Conservation (phyloP, 2,113 vertebrate genomes). For the Forbesichthys papilliferus region DNA sequence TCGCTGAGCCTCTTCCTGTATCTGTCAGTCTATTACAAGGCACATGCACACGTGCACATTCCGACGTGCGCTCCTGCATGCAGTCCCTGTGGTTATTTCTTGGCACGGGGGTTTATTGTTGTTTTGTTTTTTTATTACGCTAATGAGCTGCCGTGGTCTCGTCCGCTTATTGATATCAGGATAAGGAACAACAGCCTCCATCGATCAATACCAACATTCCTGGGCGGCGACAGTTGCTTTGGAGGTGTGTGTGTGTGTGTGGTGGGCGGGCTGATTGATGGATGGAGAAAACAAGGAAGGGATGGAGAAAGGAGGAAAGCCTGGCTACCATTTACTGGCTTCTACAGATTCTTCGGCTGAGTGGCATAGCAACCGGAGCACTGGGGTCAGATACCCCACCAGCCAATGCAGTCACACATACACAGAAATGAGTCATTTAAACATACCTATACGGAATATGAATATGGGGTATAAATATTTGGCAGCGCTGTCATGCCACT, state of each 20-base stretch:
- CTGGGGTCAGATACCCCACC: background rate
- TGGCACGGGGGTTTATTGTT: background rate
- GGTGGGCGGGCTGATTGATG: constrained; percentile 37
- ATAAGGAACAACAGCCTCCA: constrained; percentile 31
- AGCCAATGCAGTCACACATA: background rate
- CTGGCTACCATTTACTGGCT: constrained; percentile 1
- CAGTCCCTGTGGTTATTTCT: background rate
- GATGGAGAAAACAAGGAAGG: constrained; percentile 11
- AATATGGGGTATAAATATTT: constrained; percentile 59
- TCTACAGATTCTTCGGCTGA: constrained; percentile 44
- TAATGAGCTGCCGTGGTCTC: background rate
- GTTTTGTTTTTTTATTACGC: constrained; percentile 16
- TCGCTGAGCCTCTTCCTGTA: constrained; percentile 19
- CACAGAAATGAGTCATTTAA: constrained; percentile 1
- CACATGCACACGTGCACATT: constrained; percentile 2
- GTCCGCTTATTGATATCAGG: constrained; percentile 36
- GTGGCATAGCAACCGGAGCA: constrained; percentile 54
- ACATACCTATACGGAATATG: constrained; percentile 17
- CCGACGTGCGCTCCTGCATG: background rate
- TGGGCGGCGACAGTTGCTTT: constrained; percentile 29
- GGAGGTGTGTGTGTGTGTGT: constrained; percentile 4
- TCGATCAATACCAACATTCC: constrained; percentile 41
- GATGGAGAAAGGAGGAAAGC: background rate
- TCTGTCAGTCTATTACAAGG: constrained; percentile 38
- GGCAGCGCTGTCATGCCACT: constrained; percentile 27